A percentile compares a stretch with the other conserved stretches of the same genome.
Evolutionary conservation across 1,140 invertebrate species (phyloP).

Genomic region (Hypothenemus hampei): DNA sequence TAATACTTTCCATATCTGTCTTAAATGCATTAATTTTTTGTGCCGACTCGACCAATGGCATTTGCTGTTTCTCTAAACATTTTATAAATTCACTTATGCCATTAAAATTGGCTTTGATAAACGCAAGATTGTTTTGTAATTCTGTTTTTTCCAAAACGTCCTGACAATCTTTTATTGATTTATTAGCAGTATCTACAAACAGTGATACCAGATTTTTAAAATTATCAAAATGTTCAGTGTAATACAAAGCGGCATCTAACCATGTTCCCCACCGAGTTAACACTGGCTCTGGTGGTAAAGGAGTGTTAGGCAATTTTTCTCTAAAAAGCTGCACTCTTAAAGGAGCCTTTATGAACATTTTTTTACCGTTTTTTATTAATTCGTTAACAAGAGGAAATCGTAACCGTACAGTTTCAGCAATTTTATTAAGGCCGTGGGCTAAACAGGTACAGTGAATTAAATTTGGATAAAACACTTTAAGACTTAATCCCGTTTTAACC

Average conservation of each 20-base stretch:
- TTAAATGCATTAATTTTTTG: neutral
- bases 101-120: neutral
- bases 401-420: too few relatives aligned
- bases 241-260: constrained; percentile 41
- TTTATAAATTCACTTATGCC: neutral
- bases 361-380: too few relatives aligned
- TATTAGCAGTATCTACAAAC: neutral
- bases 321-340: too few relatives aligned
- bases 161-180: neutral
- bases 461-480: constrained; percentile 37
- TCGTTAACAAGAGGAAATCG: too few relatives aligned
- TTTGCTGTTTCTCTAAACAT: constrained; percentile 1
- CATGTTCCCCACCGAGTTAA: constrained; percentile 46
- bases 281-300: constrained; percentile 42
- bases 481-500: too few relatives aligned
- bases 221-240: constrained; percentile 35
- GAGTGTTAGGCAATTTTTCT: neutral
- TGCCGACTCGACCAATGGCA: constrained; percentile 1
- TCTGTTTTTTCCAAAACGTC: neutral
- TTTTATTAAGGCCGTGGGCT: too few relatives aligned
- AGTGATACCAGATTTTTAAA: constrained; percentile 1
- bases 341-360: too few relatives aligned
- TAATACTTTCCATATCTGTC: neutral
- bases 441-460: too few relatives aligned
- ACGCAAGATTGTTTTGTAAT: neutral